A percentile compares a stretch with the other conserved stretches of the same genome.
Conservation (phyloP, 2,797 vertebrate species). For the Gambelia wislizenii region DNA sequence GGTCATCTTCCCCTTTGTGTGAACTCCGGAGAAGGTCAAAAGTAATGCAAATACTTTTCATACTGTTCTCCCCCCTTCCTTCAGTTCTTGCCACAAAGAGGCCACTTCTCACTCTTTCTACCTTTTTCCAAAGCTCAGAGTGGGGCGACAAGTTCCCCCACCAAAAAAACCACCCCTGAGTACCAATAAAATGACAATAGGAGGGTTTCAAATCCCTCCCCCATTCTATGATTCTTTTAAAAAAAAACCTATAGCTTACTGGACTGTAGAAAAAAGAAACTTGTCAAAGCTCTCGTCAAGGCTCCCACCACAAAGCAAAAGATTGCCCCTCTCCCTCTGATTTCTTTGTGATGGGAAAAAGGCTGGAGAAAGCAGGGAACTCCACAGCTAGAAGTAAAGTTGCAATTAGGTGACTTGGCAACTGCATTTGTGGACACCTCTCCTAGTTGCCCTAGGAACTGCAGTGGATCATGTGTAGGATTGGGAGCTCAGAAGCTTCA, state of each 20-base stretch:
- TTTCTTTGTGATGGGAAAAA: neutral
- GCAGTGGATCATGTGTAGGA: neutral
- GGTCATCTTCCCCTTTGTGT: neutral
- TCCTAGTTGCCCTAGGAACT: neutral
- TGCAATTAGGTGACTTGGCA: neutral
- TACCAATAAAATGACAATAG: neutral
- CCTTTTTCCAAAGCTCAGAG: neutral
- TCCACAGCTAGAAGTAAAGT: neutral
- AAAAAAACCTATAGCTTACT: neutral
- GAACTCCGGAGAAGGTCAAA: neutral
- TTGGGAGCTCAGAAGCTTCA: neutral
- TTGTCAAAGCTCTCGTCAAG: neutral
- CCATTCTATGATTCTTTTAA: too few species aligned
- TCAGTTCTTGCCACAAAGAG: neutral
- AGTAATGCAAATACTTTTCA: neutral
- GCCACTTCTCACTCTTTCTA: neutral
- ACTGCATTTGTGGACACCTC: neutral
- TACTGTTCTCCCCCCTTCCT: neutral
- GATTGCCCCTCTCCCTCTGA: neutral
- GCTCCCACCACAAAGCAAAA: neutral
- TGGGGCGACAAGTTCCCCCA: neutral
- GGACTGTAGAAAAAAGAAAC: neutral
- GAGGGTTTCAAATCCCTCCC: neutral
- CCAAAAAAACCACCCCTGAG: neutral
- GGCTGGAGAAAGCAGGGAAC: neutral